Conservation (phyloP, 2,888 invertebrate genomes). For the Caradrina kadenii region DNA sequence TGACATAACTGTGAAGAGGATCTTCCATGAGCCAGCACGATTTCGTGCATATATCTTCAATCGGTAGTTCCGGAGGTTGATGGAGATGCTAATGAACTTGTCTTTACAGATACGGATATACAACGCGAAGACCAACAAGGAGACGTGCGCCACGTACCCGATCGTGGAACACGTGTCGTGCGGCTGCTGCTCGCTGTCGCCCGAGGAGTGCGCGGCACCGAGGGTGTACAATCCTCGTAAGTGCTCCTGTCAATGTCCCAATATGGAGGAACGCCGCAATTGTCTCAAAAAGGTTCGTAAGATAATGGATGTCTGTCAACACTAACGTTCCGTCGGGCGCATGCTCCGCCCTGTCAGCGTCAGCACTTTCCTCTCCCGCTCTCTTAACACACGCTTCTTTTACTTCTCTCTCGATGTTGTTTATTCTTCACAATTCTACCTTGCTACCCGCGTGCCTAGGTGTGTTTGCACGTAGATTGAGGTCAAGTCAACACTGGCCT, state of each 20-base stretch:
- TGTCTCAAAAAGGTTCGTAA: conserved; percentile 87
- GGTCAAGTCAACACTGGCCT: conserved; percentile 60
- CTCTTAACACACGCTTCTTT: conserved; percentile 75
- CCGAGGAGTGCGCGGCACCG: conserved; percentile 77
- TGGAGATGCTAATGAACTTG: conserved; percentile 22
- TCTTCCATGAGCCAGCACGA: conserved; percentile 45
- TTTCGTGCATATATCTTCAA: neutral
- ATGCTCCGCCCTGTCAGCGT: conserved; percentile 67
- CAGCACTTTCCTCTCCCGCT: conserved; percentile 64
- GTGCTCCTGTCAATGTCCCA: conserved; percentile 88
- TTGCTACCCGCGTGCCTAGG: conserved; percentile 39
- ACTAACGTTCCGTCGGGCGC: conserved; percentile 82
- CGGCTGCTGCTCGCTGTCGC: conserved; percentile 79
- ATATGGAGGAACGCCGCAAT: conserved; percentile 81
- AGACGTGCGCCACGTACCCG: conserved; percentile 81
- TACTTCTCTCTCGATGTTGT: conserved; percentile 64
- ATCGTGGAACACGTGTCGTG: conserved; percentile 84
- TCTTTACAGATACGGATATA: conserved; percentile 81
- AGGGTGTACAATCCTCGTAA: conserved; percentile 86
- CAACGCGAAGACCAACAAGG: conserved; percentile 82
- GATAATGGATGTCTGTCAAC: conserved; percentile 86
- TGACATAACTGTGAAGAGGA: conserved; percentile 71
- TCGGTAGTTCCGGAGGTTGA: conserved; percentile 11
- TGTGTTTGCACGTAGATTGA: conserved; percentile 54
- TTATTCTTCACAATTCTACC: conserved; percentile 48